Base-by-base conservation (phyloP, 2,888 invertebrate species). In the Sclerodermus sp. region DNA sequence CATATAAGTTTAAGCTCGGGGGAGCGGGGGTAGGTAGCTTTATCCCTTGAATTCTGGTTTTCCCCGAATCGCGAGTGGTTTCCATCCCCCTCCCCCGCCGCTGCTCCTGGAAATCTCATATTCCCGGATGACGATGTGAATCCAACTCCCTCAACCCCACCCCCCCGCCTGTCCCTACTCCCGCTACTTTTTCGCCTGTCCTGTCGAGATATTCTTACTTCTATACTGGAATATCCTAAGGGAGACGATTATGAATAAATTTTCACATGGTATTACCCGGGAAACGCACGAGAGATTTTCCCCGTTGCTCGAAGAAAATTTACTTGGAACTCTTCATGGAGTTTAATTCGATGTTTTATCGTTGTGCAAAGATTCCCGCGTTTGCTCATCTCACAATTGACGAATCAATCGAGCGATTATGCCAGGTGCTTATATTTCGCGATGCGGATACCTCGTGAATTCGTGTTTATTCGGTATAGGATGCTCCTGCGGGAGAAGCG, bases 51-150 rank as follows among this genome's bases (percentile, higher is more conserved):
- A 55, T 64, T 63, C 67, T 56, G 50, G 59, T 58, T 53, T 53
- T 42, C 38, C 45, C 49, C 42, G 38, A 9, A 45, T 52, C 51
- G 58, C 54, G 43, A 16, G 10, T 23, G 23, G 23, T 23, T 23
- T 23, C 23, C 8, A 41, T 41, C 42, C 41, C 42, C 32, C 16
- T 29, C 31, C 49, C 40, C 32, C 39, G 32, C 48, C 37, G 23
- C 13, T 34, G 36, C 29, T 38, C 38, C 29, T 58, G 55, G 61
- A 73, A 73, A 73, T 73, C 73, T 72, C 73, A 73, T 73, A 73
- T 73, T 70, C 70, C 48, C 60, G 64, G 70, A 73, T 73, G 73
- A 73, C 73, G 66, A 57, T 62, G 72, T 67, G 67, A 67, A 65
- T 73, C 71, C 63, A 53, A 62, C 62, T 58, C 62, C 53, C 51